A percentile compares a stretch with the other conserved stretches of the same genome.
phyloP scores from a whole-genome alignment of 2,113 vertebrate genomes.

The Chaetops frenatus region DNA sequence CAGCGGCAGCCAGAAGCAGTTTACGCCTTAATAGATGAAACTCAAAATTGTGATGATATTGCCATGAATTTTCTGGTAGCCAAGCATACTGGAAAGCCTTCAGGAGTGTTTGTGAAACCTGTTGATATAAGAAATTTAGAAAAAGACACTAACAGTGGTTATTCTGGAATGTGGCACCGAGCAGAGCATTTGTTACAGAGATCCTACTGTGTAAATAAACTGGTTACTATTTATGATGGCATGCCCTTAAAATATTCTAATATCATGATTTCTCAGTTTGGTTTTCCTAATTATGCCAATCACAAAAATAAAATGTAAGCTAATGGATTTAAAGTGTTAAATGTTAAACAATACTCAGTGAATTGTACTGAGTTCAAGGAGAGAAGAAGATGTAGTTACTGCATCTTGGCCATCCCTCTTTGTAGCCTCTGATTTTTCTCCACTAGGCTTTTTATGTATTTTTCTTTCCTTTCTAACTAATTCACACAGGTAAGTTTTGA shows the following conservation, averaged over 20 bases:
- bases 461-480: background rate
- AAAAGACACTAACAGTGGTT: slow-evolving; percentile 84
- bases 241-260: slow-evolving; percentile 93
- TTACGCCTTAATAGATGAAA: slow-evolving; percentile 83
- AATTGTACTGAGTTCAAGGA: background rate
- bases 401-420: slow-evolving; percentile 20
- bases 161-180: slow-evolving; percentile 93
- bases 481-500: background rate
- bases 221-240: slow-evolving; percentile 80
- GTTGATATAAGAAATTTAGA: slow-evolving; percentile 89
- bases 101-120: slow-evolving; percentile 90
- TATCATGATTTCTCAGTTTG: slow-evolving; percentile 94
- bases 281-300: slow-evolving; percentile 92
- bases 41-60: slow-evolving; percentile 94
- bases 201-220: slow-evolving; percentile 89
- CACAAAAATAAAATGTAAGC: slow-evolving; percentile 81
- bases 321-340: background rate
- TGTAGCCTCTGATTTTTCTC: background rate
- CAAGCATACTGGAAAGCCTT: slow-evolving; percentile 70
- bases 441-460: background rate
- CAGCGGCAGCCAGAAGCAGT: slow-evolving; percentile 80
- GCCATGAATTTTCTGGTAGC: slow-evolving; percentile 89
- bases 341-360: background rate
- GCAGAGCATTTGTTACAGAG: slow-evolving; percentile 90
- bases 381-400: slow-evolving; percentile 12